Percentiles rank a stretch among this genome's conserved stretches.
These are phyloP conservation scores for Lymantria monacha DNA, from an alignment of 2,888 invertebrate species.

Conservation along the genomic window DNA sequence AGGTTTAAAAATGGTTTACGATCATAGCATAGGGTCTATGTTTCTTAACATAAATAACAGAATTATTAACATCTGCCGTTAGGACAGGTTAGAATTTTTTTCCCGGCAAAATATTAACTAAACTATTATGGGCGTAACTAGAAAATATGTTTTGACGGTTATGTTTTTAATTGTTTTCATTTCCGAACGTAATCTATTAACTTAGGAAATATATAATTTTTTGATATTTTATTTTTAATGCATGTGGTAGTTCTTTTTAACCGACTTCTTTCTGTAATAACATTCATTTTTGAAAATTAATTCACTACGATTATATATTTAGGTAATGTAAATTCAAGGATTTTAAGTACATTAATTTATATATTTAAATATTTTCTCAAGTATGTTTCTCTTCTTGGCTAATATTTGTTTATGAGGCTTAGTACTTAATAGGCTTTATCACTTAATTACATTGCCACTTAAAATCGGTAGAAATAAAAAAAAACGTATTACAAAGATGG, in stretches of 20 bases:
- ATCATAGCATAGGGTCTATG: conserved; percentile 48
- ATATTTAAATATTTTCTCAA: no score
- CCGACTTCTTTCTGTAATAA: no score
- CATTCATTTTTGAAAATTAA: no score
- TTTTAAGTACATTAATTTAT: no score
- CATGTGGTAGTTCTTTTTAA: not conserved
- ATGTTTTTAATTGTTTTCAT: conserved; percentile 57
- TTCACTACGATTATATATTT: no score
- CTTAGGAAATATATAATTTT: conserved; percentile 12
- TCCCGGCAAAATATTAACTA: conserved; percentile 41
- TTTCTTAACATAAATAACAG: conserved; percentile 74
- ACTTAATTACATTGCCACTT: no score
- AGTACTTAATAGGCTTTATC: no score
- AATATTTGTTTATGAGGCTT: no score
- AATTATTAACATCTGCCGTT: conserved; percentile 80
- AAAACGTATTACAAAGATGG: no score
- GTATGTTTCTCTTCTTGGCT: no score
- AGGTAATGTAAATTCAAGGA: no score
- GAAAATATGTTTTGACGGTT: conserved; percentile 71
- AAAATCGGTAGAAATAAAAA: no score
- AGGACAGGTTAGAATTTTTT: conserved; percentile 73
- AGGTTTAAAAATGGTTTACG: not conserved
- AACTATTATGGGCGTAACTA: conserved; percentile 56
- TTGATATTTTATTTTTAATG: conserved; percentile 5
- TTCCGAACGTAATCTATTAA: conserved; percentile 34